phyloP scores from a whole-genome alignment of 2,113 vertebrate genomes.

The Fulmarus glacialis region DNA sequence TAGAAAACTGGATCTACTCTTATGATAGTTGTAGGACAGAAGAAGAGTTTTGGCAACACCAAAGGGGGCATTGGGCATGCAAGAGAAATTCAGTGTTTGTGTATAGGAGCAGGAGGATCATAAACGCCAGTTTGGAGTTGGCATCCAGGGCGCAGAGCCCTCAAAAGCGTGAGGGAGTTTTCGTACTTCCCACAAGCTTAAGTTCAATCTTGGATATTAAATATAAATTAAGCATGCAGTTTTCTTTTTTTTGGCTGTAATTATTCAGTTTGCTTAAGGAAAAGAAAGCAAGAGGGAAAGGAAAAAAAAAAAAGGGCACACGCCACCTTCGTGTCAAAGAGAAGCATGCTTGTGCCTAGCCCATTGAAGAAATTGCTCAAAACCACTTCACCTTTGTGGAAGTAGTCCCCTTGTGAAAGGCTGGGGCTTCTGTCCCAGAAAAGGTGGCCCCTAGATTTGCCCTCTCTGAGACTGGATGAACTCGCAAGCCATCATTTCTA shows the following conservation, averaged over 20 bases:
- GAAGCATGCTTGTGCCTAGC: not conserved
- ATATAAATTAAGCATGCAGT: not conserved
- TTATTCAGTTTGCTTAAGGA: not conserved
- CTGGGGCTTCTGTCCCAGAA: not conserved
- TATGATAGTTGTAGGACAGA: not conserved
- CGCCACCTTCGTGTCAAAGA: rapidly evolving
- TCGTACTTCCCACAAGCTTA: not conserved
- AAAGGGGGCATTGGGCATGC: not conserved
- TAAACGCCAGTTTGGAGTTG: not conserved
- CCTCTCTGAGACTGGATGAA: not conserved
- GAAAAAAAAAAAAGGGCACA: not conserved
- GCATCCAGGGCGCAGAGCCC: not conserved
- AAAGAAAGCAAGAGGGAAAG: not conserved
- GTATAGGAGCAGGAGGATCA: not conserved
- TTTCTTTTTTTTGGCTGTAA: not conserved
- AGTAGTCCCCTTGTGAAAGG: not conserved
- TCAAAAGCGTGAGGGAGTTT: not conserved
- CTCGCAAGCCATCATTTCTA: not conserved
- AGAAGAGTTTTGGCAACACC: not conserved
- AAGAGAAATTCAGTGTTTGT: not conserved
- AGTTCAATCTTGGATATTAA: not conserved
- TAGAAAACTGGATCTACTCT: not conserved
- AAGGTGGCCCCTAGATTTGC: not conserved
- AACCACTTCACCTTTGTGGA: not conserved
- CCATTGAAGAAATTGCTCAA: not conserved